Percentiles rank a stretch among this genome's conserved stretches.
Evolutionary conservation across 2,888 invertebrate species (phyloP).

Genomic region (Hedya salicella): DNA sequence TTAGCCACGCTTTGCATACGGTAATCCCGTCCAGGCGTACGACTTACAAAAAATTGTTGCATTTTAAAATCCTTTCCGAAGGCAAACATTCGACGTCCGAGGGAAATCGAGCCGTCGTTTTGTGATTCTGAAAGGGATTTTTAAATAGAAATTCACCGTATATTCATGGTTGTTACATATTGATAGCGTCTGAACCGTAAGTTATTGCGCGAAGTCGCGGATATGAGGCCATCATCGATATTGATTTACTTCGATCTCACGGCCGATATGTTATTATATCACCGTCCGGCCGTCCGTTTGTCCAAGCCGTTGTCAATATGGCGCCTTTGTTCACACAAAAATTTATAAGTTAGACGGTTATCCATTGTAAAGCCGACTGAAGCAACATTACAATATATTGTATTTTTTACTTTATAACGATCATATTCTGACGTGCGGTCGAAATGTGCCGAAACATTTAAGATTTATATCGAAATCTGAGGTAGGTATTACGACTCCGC

Average conservation of each 20-base stretch:
- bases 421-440: constrained; percentile 82
- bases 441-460: constrained; percentile 81
- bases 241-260: constrained; percentile 77
- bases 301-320: constrained; percentile 77
- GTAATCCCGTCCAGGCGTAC: constrained; percentile 68
- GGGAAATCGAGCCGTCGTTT: constrained; percentile 79
- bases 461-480: constrained; percentile 73
- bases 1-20: constrained; percentile 74
- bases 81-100: constrained; percentile 82
- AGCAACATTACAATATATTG: constrained; percentile 67
- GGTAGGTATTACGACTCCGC: constrained; percentile 54
- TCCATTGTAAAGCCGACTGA: constrained; percentile 70
- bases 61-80: constrained; percentile 82
- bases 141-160: constrained; percentile 33
- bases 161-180: constrained; percentile 38
- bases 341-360: constrained; percentile 80
- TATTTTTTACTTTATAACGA: constrained; percentile 69
- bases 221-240: constrained; percentile 69
- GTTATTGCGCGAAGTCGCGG: constrained; percentile 30
- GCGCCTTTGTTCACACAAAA: constrained; percentile 83
- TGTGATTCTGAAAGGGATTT: constrained; percentile 49
- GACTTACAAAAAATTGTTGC: constrained; percentile 77
- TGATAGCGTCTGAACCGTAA: constrained; percentile 33
- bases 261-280: constrained; percentile 79
- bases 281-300: constrained; percentile 68